These are phyloP conservation scores for Helogale parvula DNA, from an alignment of 2,113 vertebrate species.

Conservation along the genomic window DNA sequence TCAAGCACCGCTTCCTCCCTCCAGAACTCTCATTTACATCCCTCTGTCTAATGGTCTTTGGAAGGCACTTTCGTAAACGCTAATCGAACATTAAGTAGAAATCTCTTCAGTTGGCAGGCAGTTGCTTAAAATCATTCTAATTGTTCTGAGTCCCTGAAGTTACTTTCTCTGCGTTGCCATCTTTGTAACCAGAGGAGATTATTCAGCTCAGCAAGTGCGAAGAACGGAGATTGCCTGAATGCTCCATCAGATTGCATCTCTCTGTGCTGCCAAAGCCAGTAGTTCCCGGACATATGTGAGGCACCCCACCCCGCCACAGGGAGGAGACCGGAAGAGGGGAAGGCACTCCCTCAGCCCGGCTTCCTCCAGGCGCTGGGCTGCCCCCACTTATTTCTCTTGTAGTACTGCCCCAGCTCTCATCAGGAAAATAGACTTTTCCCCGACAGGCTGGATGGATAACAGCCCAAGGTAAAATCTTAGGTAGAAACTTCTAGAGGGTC, in stretches of 20 bases:
- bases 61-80: not conserved
- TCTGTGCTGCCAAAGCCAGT: not conserved
- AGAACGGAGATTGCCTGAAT: not conserved
- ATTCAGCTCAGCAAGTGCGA: not conserved
- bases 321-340: not conserved
- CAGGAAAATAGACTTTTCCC: not conserved
- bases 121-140: not conserved
- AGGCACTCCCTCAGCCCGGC: not conserved
- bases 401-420: not conserved
- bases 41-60: not conserved
- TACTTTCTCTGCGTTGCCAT: not conserved
- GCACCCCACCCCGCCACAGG: too few species aligned
- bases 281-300: not conserved
- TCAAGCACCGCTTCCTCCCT: not conserved
- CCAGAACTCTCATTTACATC: not conserved
- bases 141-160: not conserved
- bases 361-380: too few species aligned
- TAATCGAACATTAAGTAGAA: not conserved
- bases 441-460: not conserved
- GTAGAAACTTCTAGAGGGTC: not conserved
- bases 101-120: not conserved
- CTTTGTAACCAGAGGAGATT: not conserved
- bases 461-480: not conserved
- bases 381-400: not conserved
- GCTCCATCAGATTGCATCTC: not conserved